Conservation (phyloP, 1,140 invertebrate genomes). For the Tetramorium simillimum region DNA sequence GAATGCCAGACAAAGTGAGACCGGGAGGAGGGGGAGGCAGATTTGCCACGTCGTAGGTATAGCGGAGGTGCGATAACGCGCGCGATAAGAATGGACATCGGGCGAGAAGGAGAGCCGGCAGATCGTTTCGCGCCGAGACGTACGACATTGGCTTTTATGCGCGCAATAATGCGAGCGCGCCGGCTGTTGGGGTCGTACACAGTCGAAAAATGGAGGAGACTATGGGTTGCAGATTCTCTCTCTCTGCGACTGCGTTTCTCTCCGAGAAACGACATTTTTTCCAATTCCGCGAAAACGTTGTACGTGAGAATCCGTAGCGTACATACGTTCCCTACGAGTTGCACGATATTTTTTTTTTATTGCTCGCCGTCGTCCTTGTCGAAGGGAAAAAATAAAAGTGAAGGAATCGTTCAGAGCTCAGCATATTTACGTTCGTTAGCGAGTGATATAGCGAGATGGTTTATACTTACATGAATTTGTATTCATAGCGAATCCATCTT, state of each 20-base stretch:
- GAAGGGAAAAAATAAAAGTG: neutral
- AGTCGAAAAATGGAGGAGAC: slow-evolving; percentile 26
- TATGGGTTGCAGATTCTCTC: neutral
- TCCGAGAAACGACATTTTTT: slow-evolving; percentile 57
- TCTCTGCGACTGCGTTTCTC: slow-evolving; percentile 14
- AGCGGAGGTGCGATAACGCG: slow-evolving; percentile 26
- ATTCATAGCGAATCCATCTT: neutral
- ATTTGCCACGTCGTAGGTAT: slow-evolving; percentile 27
- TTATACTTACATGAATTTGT: neutral
- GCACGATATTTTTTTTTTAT: slow-evolving; percentile 50
- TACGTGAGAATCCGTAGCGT: neutral
- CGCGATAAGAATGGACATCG: neutral
- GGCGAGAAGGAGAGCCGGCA: neutral
- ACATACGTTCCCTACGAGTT: neutral
- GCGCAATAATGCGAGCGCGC: slow-evolving; percentile 70
- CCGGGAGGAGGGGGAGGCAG: neutral
- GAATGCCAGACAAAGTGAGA: neutral
- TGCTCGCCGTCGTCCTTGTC: neutral
- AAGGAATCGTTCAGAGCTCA: neutral
- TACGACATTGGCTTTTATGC: slow-evolving; percentile 75
- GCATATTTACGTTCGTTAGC: neutral
- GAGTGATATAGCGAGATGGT: neutral
- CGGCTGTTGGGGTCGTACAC: slow-evolving; percentile 64
- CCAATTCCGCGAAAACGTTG: slow-evolving; percentile 55
- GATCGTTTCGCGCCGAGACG: slow-evolving; percentile 59